A percentile compares a stretch with the other conserved stretches of the same genome.
phyloP scores from a whole-genome alignment of 2,888 invertebrate species.

The Hartigia nigra region DNA sequence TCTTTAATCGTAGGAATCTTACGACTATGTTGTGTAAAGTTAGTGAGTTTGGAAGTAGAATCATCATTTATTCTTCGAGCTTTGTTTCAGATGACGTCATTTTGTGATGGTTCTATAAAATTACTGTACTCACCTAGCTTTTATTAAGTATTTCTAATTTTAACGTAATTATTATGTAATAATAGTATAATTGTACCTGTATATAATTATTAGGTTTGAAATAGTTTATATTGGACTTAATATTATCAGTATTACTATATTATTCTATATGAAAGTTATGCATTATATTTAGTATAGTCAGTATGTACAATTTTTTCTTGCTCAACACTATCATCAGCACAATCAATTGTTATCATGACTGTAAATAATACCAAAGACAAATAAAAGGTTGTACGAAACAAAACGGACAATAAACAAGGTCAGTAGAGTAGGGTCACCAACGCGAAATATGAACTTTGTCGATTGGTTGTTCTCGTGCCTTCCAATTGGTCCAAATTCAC shows the following conservation, averaged over 20 bases:
- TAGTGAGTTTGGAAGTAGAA: background rate
- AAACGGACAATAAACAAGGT: conserved; percentile 41
- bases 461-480: conserved; percentile 51
- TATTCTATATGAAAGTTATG: background rate
- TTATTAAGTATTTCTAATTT: background rate
- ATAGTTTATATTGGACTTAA: background rate
- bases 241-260: background rate
- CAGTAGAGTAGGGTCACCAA: conserved; percentile 44
- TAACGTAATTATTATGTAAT: background rate
- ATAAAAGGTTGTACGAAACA: background rate
- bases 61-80: background rate
- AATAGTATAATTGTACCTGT: background rate
- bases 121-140: background rate
- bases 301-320: background rate
- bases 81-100: background rate
- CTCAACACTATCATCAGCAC: background rate
- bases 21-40: background rate
- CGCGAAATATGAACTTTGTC: conserved; percentile 43
- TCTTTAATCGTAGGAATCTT: no score
- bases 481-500: conserved; percentile 46
- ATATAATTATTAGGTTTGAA: background rate
- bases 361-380: background rate
- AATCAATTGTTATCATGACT: background rate
- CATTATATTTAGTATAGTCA: background rate
- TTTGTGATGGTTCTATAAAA: background rate